Evolutionary conservation across 2,113 vertebrate species (phyloP).

Genomic region (Lepisosteus osseus): DNA sequence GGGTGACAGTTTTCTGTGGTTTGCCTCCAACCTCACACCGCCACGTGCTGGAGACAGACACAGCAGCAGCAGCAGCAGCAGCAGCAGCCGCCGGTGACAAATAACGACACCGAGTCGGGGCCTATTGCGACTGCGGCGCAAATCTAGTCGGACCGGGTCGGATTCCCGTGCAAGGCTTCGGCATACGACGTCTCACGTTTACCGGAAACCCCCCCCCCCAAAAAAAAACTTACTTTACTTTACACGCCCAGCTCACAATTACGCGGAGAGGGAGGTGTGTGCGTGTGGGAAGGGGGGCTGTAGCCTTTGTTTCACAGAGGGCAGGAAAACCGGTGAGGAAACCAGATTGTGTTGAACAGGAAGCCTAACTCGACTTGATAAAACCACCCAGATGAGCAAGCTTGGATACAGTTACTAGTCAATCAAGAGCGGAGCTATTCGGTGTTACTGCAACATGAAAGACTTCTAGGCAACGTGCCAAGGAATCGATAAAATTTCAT

Average conservation of each 20-base stretch:
- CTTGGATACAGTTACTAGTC: conserved; percentile 78
- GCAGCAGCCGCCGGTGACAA: conserved; percentile 3
- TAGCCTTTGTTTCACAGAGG: conserved; percentile 87
- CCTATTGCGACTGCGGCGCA: no score
- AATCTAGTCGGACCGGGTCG: conserved; percentile 17
- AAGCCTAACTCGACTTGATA: conserved; percentile 86
- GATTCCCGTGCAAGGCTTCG: conserved; percentile 38
- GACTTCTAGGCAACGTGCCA: no score
- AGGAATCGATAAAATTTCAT: no score
- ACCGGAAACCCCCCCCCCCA: conserved; percentile 9
- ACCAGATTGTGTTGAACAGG: conserved; percentile 87
- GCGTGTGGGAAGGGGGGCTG: conserved; percentile 62
- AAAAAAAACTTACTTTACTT: conserved; percentile 21
- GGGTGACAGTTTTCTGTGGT: neutral
- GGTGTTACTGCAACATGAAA: no score
- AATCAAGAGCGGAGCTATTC: conserved; percentile 53
- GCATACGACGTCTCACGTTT: conserved; percentile 45
- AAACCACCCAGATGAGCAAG: conserved; percentile 70
- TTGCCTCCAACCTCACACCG: neutral
- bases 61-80: neutral
- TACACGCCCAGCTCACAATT: conserved; percentile 17
- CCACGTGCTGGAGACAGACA: conserved; percentile 1
- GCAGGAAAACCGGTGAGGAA: conserved; percentile 97
- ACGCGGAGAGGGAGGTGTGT: conserved; percentile 13
- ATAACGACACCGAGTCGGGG: conserved; percentile 19